Evolutionary conservation across 2,888 invertebrate species (phyloP).

Genomic region (Drosophila mulleri): DNA sequence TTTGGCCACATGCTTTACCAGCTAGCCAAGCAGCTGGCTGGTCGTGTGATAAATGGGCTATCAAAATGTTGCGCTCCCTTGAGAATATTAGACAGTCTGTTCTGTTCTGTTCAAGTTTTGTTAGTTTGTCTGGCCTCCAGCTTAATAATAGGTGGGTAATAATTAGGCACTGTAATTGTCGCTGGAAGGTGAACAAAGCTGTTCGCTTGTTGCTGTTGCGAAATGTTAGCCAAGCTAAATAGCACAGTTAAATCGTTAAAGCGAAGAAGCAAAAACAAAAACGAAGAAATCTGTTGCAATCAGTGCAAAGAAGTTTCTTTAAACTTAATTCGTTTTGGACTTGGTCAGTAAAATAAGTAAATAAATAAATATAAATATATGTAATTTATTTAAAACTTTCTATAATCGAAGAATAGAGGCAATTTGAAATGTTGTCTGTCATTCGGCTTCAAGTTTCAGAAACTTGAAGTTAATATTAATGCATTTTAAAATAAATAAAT

Average conservation of each 20-base stretch:
- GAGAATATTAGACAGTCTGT: conserved; percentile 42
- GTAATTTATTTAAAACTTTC: background rate
- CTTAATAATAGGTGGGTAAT: conserved; percentile 18
- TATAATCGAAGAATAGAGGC: background rate
- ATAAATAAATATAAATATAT: background rate
- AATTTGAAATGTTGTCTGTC: too few species aligned
- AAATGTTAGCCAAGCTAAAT: conserved; percentile 25
- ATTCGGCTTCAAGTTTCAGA: too few species aligned
- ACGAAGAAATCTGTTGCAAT: conserved; percentile 1
- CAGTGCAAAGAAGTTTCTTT: background rate
- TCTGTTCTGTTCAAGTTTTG: conserved; percentile 34
- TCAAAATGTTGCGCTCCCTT: conserved; percentile 55
- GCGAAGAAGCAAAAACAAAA: background rate
- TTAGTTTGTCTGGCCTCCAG: conserved; percentile 17
- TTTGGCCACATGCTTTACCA: conserved; percentile 45
- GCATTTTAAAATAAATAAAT: too few species aligned
- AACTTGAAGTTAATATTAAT: too few species aligned
- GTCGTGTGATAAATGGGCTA: conserved; percentile 65
- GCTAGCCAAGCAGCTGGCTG: background rate
- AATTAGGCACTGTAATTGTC: conserved; percentile 42
- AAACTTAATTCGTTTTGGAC: background rate
- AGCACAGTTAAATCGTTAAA: conserved; percentile 42
- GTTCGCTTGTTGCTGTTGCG: conserved; percentile 6
- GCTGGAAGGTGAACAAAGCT: conserved; percentile 34
- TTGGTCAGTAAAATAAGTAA: background rate